A percentile compares a stretch with the other conserved stretches of the same genome.
Evolutionary conservation across 1,140 invertebrate species (phyloP).

Genomic region (Leptopilina clavipes): DNA sequence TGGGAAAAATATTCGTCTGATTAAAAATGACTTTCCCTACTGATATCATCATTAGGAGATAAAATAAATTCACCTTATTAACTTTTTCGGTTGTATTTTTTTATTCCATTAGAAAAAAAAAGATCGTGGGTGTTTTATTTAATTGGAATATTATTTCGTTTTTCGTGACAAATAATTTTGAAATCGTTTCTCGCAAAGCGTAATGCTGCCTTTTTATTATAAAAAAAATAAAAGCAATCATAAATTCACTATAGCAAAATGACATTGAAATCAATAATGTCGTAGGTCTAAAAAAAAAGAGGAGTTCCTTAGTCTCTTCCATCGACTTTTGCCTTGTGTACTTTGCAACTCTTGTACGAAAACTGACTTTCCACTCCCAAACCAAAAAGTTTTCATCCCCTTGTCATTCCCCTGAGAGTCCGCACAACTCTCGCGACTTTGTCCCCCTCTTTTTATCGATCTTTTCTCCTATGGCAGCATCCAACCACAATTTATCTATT

Average conservation of each 20-base stretch:
- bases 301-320: background rate
- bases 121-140: no score
- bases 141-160: no score
- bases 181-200: background rate
- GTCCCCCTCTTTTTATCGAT: conserved; percentile 64
- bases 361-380: background rate
- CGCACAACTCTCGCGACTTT: conserved; percentile 38
- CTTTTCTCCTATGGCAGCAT: conserved; percentile 54
- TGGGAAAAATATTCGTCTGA: no score
- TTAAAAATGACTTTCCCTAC: no score
- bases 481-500: conserved; percentile 45
- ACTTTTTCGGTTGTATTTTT: no score
- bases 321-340: background rate
- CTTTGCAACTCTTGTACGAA: conserved; percentile 21
- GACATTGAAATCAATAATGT: conserved; percentile 35
- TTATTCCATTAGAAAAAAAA: no score
- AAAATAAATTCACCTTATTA: no score
- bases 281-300: background rate
- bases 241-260: background rate
- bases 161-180: no score
- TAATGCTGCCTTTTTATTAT: background rate
- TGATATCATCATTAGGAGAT: no score
- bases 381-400: conserved; percentile 40
- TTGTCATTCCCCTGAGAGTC: conserved; percentile 46
- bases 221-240: background rate